Base-by-base conservation (phyloP, 2,113 vertebrate species). In the Eubucco bourcierii region DNA sequence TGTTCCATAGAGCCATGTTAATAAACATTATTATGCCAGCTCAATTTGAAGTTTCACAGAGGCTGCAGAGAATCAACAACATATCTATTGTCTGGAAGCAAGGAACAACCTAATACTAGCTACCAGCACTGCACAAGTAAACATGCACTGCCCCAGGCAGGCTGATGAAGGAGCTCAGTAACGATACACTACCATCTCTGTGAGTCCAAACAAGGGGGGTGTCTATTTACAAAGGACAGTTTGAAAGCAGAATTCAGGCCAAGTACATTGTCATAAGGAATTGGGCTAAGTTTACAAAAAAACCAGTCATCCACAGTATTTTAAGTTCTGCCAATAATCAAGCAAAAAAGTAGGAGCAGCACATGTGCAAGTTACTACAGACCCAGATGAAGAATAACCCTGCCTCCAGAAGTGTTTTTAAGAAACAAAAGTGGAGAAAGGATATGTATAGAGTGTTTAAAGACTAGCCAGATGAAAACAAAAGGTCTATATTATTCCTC, bases 181-280 rank as follows among this genome's bases (percentile, higher is more conserved):
- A 12, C 34, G 16, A 21, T 6, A 4, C 1, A 17, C 27, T 6
- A 37, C 37, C 56, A 41, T 15, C 29, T 20, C 23, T 29, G 7
- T 15, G 25, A 31, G 28, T 46, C 25, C 33, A 31, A 59, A 37
- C 65, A 13, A 50, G 15, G 4, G 5, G 5, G 14, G 70, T 12
- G 12, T 11, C 84, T 80, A 19, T 79, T 87, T 46, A 50, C 7
- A 55, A 37, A 23, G 12, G 10, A 17, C 15, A 52, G 2, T 1
- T 72, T 87, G n/a, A 83, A 88, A 59, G 4, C 11, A 78, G 64
- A 88, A 50, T 29, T 74, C 47, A 74, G 71, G 21, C 12, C 47
- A 84, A 61, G 1, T 3, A 50, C 0, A 0, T 5, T 28, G 6
- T 52, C n/a, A 19, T 8, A 25, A 7, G 17, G 18, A 74, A 28